These are phyloP conservation scores for Hyposoter dolosus DNA, from an alignment of 2,888 invertebrate species.

Conservation along the genomic window DNA sequence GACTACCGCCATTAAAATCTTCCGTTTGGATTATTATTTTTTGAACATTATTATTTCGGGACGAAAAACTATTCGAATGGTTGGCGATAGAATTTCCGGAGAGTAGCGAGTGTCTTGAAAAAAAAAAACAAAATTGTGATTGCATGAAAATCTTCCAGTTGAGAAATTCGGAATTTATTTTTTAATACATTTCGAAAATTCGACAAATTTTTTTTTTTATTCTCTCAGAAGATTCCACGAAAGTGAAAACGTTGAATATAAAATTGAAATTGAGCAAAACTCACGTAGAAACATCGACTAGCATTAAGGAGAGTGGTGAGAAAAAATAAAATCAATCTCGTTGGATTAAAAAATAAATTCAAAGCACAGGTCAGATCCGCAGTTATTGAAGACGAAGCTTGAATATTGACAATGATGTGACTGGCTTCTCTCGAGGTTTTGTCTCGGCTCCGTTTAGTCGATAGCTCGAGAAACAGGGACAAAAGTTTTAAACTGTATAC, in stretches of 20 bases:
- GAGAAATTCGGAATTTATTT: too few relatives aligned
- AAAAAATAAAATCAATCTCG: background rate
- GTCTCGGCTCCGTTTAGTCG: background rate
- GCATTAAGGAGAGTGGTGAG: too few relatives aligned
- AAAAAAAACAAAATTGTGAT: background rate
- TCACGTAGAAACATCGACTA: too few relatives aligned
- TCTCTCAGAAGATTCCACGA: too few relatives aligned
- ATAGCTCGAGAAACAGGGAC: background rate
- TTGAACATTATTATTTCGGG: background rate
- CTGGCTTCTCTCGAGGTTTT: background rate
- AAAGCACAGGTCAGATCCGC: background rate
- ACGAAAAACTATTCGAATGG: background rate
- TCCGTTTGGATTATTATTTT: background rate
- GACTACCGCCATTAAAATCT: background rate
- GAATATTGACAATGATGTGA: background rate
- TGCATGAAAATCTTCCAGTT: background rate
- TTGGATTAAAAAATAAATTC: background rate
- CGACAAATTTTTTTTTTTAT: too few relatives aligned
- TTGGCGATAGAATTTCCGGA: background rate
- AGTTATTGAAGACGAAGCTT: background rate
- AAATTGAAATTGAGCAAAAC: too few relatives aligned
- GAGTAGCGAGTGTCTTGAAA: background rate
- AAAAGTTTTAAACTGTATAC: slow-evolving; percentile 7
- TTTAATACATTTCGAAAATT: too few relatives aligned
- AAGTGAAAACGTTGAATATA: too few relatives aligned